Conservation (phyloP, 2,113 vertebrate species). For the Tyto alba region DNA sequence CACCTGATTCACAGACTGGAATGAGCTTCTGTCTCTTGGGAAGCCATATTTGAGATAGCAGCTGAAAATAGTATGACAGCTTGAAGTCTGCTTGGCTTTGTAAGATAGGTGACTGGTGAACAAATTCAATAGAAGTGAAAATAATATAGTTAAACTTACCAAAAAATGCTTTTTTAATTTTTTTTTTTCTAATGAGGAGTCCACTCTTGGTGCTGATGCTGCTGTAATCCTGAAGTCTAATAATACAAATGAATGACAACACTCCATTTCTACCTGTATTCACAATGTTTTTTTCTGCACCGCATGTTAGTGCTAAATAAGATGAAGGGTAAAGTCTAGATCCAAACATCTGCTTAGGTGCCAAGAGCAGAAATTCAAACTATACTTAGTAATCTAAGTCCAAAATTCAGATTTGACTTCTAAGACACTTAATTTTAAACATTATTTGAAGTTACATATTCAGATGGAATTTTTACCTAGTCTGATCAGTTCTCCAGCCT, state of each 20-base stretch:
- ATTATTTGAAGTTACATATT: not conserved
- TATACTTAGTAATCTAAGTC: not conserved
- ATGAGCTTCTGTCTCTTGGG: constrained; percentile 1
- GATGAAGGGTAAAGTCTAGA: not conserved
- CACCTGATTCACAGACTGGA: not conserved
- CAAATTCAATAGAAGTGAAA: not conserved
- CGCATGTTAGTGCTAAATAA: not conserved
- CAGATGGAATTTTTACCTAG: not conserved
- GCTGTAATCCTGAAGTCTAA: not conserved
- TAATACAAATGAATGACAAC: not conserved
- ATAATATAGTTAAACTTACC: not conserved
- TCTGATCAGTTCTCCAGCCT: not conserved
- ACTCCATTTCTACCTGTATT: not conserved
- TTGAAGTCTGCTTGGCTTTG: not conserved
- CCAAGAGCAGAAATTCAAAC: not conserved
- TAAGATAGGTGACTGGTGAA: not conserved
- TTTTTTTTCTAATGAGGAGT: not conserved
- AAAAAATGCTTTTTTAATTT: not conserved
- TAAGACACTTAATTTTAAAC: not conserved
- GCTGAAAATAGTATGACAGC: not conserved
- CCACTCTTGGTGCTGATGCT: not conserved
- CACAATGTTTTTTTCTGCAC: not conserved
- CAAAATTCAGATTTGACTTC: not conserved
- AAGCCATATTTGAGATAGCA: not conserved
- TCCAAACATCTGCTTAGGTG: not conserved